Base-by-base conservation (phyloP, 2,888 invertebrate genomes). In the Ormyrus thymus region DNA sequence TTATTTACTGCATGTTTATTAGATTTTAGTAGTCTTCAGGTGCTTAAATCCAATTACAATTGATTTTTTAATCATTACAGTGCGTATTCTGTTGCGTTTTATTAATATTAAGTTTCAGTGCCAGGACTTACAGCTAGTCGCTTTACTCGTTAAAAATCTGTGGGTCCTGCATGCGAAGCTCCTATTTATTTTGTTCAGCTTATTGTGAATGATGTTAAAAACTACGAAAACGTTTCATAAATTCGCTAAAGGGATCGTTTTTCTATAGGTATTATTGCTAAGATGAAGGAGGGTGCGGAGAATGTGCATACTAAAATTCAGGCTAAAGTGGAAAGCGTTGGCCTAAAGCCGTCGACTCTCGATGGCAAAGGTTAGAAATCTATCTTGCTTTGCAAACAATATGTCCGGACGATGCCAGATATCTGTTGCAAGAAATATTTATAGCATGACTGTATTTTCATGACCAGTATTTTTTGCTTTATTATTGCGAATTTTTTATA, bases 281-380 rank as follows among this genome's bases (percentile, higher is more conserved):
- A 97, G 91, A 96, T 98, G 93, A 98, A 98, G 92, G 98, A 98
- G 89, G 97, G 97, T 68, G 98, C 98, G 0, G 98, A 98, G 90
- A 97, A 94, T 83, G 95, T 98, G 85, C 97, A 97, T 86, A 97
- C 96, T 78, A 97, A 97, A 90, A 93, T 98, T 79, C 98, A 98
- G 91, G 97, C 97, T 0, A 97, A 96, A 90, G 97, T 97, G 11
- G 98, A 98, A 86, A 96, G 95, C 87, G 93, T 93, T 84, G 92
- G 92, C 81, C 90, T 92, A 85, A 91, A 91, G 86, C 90, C 90
- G 84, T 87, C 88, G 82, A 86, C 85, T 84, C 86, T 89, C 79
- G 90, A 90, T 83, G 89, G 89, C 85, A 90, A 90, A 90, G 90
- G 90, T 90, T 87, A 89, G 90, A 84, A 83, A 61, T 29, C 74